These are phyloP conservation scores for Pachymerium ferrugineum DNA, from an alignment of 2,888 invertebrate genomes.

Conservation along the genomic window DNA sequence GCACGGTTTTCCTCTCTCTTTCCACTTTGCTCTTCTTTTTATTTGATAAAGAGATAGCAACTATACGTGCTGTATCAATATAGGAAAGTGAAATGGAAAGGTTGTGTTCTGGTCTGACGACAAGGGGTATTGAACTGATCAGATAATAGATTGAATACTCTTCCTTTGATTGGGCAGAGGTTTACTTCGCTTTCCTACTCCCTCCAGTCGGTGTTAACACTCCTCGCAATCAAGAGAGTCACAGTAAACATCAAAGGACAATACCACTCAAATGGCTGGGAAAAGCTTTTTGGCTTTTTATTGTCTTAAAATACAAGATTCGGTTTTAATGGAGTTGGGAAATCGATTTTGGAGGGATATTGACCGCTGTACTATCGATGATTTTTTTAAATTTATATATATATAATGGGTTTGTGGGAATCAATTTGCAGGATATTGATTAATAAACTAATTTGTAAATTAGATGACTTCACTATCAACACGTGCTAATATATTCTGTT, in stretches of 20 bases:
- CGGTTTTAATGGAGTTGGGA: too few species aligned
- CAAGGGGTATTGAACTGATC: constrained; percentile 25
- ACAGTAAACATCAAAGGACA: background rate
- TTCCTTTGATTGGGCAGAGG: background rate
- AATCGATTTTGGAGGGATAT: too few species aligned
- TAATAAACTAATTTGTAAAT: too few species aligned
- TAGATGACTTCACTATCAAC: too few species aligned
- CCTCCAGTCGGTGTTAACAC: constrained; percentile 6
- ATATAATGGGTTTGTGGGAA: too few species aligned
- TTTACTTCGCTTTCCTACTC: background rate
- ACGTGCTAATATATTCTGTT: too few species aligned
- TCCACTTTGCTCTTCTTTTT: constrained; percentile 15
- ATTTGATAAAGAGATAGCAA: constrained; percentile 23
- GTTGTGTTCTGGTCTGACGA: constrained; percentile 4
- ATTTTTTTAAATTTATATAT: too few species aligned
- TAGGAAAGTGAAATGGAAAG: constrained; percentile 6
- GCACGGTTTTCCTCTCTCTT: background rate
- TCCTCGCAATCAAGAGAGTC: background rate
- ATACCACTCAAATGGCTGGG: too few species aligned
- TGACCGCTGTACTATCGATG: too few species aligned
- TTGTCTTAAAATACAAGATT: too few species aligned
- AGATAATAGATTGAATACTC: constrained; percentile 18
- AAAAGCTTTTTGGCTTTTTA: too few species aligned
- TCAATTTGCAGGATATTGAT: too few species aligned
- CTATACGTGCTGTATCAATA: constrained; percentile 15